Evolutionary conservation across 2,113 vertebrate species (phyloP).

Genomic region (Ictalurus punctatus): DNA sequence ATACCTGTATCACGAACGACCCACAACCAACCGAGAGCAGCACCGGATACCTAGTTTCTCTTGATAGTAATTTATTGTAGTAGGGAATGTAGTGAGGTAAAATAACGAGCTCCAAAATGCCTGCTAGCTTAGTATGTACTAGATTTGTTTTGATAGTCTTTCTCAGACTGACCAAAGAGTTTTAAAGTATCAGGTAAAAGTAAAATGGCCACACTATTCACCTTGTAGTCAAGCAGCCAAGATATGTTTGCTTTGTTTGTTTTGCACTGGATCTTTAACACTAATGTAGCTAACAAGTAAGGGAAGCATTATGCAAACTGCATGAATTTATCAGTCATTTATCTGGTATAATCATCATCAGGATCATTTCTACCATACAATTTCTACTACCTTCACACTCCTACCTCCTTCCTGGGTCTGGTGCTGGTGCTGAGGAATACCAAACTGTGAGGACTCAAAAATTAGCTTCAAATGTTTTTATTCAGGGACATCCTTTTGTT

Average conservation of each 20-base stretch:
- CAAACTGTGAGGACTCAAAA: neutral
- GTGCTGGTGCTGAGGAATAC: too few species aligned
- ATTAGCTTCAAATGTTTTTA: neutral
- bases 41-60: neutral
- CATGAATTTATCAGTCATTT: neutral
- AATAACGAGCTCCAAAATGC: neutral
- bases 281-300: conserved; percentile 16
- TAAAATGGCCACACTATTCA: neutral
- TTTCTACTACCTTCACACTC: neutral
- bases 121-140: neutral
- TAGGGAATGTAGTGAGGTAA: neutral
- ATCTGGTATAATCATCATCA: neutral
- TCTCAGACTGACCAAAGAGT: neutral
- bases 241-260: neutral
- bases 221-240: neutral
- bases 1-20: neutral
- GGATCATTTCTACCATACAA: neutral
- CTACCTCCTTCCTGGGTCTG: neutral
- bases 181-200: neutral
- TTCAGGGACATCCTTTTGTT: neutral
- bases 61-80: conserved; percentile 1
- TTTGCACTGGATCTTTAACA: neutral
- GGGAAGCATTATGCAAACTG: neutral
- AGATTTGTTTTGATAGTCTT: neutral
- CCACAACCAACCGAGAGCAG: neutral